phyloP scores from a whole-genome alignment of 2,113 vertebrate species.

The Scomber scombrus region DNA sequence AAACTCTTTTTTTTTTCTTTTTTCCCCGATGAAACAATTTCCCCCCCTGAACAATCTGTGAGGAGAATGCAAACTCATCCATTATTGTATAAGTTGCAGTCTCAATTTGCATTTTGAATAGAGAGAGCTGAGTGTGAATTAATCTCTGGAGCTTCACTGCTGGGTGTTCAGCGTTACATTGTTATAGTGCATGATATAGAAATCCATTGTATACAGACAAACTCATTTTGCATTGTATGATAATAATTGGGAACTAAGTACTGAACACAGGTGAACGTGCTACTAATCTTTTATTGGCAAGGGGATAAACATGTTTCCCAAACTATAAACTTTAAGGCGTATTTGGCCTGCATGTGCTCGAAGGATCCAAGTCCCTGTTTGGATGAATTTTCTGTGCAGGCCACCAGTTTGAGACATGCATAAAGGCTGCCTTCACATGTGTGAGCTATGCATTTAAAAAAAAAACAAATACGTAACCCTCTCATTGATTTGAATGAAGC shows the following conservation, averaged over 20 bases:
- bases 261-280: not conserved
- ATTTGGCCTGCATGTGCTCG: not conserved
- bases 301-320: too few species aligned
- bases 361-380: not conserved
- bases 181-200: slow-evolving; percentile 16
- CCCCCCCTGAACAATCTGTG: slow-evolving; percentile 7
- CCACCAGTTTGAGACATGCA: too few species aligned
- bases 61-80: slow-evolving; percentile 34
- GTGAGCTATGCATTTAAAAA: too few species aligned
- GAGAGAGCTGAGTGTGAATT: slow-evolving; percentile 43
- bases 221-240: slow-evolving; percentile 1
- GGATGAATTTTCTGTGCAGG: too few species aligned
- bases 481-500: too few species aligned
- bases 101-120: slow-evolving; percentile 59
- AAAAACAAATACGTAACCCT: too few species aligned
- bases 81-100: slow-evolving; percentile 36
- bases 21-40: slow-evolving; percentile 6
- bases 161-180: slow-evolving; percentile 20
- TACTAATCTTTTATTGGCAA: not conserved
- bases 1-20: not conserved
- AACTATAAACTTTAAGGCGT: too few species aligned
- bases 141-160: slow-evolving; percentile 27
- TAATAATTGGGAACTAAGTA: not conserved
- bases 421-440: too few species aligned
- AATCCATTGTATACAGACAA: not conserved